These are phyloP conservation scores for Noturus placidus DNA, from an alignment of 2,113 vertebrate species.

Conservation along the genomic window DNA sequence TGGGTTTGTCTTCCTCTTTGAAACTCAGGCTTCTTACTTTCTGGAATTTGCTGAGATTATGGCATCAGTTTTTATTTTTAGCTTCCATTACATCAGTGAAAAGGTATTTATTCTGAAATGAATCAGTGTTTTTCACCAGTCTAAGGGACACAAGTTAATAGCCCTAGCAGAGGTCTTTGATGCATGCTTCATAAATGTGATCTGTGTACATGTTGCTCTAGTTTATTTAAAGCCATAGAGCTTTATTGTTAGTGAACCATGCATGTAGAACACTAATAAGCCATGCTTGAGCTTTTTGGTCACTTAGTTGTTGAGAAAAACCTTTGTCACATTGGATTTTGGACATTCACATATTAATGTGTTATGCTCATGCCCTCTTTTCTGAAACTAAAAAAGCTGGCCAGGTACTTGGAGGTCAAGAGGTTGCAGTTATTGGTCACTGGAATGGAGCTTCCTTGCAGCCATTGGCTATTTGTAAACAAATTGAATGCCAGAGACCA, in stretches of 20 bases:
- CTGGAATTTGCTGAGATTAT: conserved; percentile 32
- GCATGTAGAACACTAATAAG: background rate
- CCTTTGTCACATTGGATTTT: background rate
- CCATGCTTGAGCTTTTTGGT: too few relatives aligned
- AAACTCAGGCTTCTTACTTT: conserved; percentile 19
- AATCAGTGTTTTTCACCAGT: background rate
- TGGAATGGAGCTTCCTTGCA: conserved; percentile 1
- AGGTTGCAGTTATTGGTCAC: conserved; percentile 10
- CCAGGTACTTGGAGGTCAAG: conserved; percentile 17
- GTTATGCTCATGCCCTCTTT: background rate
- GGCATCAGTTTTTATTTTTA: conserved; percentile 34
- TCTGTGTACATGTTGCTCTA: background rate
- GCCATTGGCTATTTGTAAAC: conserved; percentile 23
- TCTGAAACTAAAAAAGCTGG: background rate
- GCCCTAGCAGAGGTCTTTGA: conserved; percentile 19
- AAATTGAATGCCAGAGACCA: background rate
- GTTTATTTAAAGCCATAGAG: background rate
- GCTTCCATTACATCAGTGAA: conserved; percentile 42
- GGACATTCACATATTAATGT: background rate
- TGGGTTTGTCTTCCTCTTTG: conserved; percentile 26
- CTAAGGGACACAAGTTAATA: conserved; percentile 4
- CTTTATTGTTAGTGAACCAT: background rate
- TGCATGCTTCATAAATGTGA: background rate
- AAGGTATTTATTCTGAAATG: conserved; percentile 30
- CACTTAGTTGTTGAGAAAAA: background rate